Conservation (phyloP, 2,797 vertebrate species). For the Gambusia yucatana region DNA sequence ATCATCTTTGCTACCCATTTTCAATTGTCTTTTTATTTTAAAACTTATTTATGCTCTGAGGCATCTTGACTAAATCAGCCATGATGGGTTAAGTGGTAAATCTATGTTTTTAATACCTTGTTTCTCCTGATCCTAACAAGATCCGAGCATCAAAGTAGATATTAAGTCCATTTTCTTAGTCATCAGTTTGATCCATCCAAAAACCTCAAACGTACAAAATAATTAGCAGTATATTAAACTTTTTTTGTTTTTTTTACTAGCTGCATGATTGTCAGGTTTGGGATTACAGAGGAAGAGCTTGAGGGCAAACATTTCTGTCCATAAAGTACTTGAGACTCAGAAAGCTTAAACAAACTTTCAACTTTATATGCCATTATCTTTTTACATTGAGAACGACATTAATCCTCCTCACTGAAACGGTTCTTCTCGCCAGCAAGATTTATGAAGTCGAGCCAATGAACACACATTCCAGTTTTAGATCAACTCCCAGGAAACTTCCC, state of each 20-base stretch:
- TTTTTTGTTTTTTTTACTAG: not conserved
- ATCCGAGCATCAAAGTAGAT: not conserved
- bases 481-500: constrained; percentile 60
- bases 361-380: constrained; percentile 1
- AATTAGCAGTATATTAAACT: constrained; percentile 40
- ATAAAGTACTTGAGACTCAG: constrained; percentile 30
- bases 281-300: constrained; percentile 22
- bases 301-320: constrained; percentile 29
- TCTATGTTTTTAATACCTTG: not conserved
- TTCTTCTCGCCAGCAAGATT: constrained; percentile 35
- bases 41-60: not conserved
- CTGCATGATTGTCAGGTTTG: constrained; percentile 30
- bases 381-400: constrained; percentile 20
- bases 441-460: constrained; percentile 24
- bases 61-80: not conserved
- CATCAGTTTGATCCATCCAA: not conserved
- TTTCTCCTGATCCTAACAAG: not conserved
- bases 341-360: constrained; percentile 52
- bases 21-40: not conserved
- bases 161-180: not conserved
- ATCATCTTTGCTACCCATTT: not conserved
- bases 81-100: not conserved
- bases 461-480: constrained; percentile 48
- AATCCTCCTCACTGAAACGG: constrained; percentile 20
- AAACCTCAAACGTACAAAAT: constrained; percentile 32